These are phyloP conservation scores for Temnopleurus reevesii DNA, from an alignment of 53 echinoderm and acorn worm species.

Conservation along the genomic window DNA sequence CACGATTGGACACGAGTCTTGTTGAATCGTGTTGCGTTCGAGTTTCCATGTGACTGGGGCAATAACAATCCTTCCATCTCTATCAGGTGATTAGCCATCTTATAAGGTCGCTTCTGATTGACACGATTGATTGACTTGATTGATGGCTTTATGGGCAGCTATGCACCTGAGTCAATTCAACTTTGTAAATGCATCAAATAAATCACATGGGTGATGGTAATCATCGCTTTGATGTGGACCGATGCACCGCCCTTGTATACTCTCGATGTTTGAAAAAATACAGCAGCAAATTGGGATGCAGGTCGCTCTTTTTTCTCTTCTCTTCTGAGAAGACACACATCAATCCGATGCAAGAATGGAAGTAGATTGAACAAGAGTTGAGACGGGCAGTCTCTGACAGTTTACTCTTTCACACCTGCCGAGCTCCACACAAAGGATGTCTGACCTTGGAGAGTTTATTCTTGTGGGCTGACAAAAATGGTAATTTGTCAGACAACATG, in stretches of 20 bases:
- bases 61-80: too few relatives aligned
- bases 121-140: neutral
- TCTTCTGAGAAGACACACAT: neutral
- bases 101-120: too few relatives aligned
- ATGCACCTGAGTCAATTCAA: conserved; percentile 31
- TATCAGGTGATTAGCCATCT: too few relatives aligned
- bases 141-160: conserved; percentile 3
- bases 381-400: conserved; percentile 36
- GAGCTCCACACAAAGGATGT: neutral
- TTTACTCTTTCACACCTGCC: conserved; percentile 34
- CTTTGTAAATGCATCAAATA: neutral
- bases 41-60: too few relatives aligned
- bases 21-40: too few relatives aligned
- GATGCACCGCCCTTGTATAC: conserved; percentile 7
- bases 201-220: neutral
- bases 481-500: conserved; percentile 53
- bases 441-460: conserved; percentile 5
- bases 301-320: neutral
- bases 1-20: too few relatives aligned
- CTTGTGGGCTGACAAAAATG: conserved; percentile 46
- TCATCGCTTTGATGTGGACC: neutral
- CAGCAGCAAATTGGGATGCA: neutral
- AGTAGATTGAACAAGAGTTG: neutral
- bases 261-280: conserved; percentile 15
- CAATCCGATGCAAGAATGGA: neutral